Evolutionary conservation across 2,888 invertebrate species (phyloP).

Genomic region (Herminia tarsipennalis): DNA sequence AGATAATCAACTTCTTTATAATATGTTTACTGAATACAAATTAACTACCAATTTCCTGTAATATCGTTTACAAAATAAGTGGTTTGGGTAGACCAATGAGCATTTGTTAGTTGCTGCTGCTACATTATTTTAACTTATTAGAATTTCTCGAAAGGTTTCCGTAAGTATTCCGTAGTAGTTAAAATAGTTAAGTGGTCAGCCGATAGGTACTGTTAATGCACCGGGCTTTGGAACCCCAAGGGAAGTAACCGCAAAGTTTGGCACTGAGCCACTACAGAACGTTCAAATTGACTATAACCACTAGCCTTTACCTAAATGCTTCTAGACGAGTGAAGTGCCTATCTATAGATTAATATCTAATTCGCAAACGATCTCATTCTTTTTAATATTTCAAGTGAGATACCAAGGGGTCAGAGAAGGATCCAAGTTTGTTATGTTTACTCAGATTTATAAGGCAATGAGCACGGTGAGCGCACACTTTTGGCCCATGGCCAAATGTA

Average conservation of each 20-base stretch:
- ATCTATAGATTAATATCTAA: conserved; percentile 18
- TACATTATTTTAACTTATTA: conserved; percentile 36
- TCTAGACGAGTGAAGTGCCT: conserved; percentile 17
- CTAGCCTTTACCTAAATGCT: conserved; percentile 39
- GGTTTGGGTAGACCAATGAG: background rate
- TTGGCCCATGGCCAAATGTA: conserved; percentile 36
- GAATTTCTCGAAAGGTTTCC: conserved; percentile 35
- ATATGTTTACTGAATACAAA: conserved; percentile 1
- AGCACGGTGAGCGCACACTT: conserved; percentile 24
- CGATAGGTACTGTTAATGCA: conserved; percentile 40
- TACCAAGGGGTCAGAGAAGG: conserved; percentile 1
- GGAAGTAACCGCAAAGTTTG: conserved; percentile 46
- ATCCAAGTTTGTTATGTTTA: conserved; percentile 12
- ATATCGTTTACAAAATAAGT: background rate
- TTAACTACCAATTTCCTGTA: background rate
- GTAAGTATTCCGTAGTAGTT: conserved; percentile 34
- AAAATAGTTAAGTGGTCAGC: conserved; percentile 46
- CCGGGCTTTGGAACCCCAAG: conserved; percentile 19
- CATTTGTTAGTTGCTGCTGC: conserved; percentile 16
- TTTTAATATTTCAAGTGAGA: conserved; percentile 9
- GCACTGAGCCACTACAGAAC: conserved; percentile 42
- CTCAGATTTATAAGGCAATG: conserved; percentile 23
- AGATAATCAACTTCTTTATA: conserved; percentile 1
- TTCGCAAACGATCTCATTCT: background rate
- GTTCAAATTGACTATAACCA: conserved; percentile 37